Percentiles rank a stretch among this genome's conserved stretches.
Evolutionary conservation across 1,140 invertebrate species (phyloP).

Genomic region (Drosophila ohnishii): DNA sequence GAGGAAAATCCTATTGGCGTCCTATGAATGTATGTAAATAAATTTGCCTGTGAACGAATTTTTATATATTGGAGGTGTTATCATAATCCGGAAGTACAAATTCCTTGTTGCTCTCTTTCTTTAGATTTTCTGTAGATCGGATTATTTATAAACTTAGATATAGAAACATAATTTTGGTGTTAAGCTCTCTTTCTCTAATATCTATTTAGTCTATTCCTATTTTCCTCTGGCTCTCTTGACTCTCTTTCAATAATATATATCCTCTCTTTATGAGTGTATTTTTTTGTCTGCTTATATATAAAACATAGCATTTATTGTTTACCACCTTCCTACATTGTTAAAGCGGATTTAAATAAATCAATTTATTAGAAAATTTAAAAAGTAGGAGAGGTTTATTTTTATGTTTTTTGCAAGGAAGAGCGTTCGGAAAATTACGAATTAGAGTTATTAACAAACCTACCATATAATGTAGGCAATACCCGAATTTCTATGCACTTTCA

Average conservation of each 20-base stretch:
- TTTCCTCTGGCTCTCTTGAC: not conserved
- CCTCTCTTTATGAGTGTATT: slow-evolving; percentile 6
- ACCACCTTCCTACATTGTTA: not conserved
- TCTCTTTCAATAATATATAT: slow-evolving; percentile 3
- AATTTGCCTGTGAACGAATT: slow-evolving; percentile 11
- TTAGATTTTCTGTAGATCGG: slow-evolving; percentile 4
- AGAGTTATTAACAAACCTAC: not conserved
- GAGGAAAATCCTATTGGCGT: not conserved
- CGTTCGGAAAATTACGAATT: not conserved
- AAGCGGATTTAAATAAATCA: not conserved
- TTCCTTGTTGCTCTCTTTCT: not conserved
- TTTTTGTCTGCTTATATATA: slow-evolving; percentile 13
- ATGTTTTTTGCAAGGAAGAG: slow-evolving; percentile 1
- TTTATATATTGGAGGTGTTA: slow-evolving; percentile 8
- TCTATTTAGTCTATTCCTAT: slow-evolving; percentile 7
- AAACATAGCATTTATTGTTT: not conserved
- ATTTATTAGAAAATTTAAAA: not conserved
- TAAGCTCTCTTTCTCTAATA: slow-evolving; percentile 7
- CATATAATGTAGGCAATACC: not conserved
- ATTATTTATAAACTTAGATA: slow-evolving; percentile 5
- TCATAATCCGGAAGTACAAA: not conserved
- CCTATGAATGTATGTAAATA: slow-evolving; percentile 15
- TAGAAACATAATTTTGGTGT: slow-evolving; percentile 3
- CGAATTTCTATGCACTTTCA: not conserved
- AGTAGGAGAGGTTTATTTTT: not conserved